A percentile compares a stretch with the other conserved stretches of the same genome.
phyloP scores from a whole-genome alignment of 2,797 vertebrate species.

The Gallinago stenura region DNA sequence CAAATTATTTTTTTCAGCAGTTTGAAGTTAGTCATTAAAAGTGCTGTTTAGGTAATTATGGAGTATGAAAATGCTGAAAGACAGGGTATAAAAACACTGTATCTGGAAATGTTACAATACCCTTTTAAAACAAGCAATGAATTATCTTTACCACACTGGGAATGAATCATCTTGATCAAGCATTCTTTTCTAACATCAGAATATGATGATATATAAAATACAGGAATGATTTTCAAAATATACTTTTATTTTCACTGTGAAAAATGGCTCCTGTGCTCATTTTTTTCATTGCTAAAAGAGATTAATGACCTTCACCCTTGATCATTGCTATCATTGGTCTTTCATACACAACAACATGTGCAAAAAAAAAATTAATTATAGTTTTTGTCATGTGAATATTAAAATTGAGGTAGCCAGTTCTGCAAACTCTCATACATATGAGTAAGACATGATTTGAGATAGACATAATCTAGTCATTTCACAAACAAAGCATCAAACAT shows the following conservation, averaged over 20 bases:
- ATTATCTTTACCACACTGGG: not conserved
- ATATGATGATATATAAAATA: not conserved
- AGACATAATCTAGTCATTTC: not conserved
- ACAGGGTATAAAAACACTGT: not conserved
- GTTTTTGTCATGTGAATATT: not conserved
- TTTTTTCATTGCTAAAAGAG: not conserved
- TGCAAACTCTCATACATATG: not conserved
- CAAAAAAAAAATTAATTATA: not conserved
- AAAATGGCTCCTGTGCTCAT: not conserved
- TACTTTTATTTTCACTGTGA: not conserved
- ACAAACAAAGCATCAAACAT: not conserved
- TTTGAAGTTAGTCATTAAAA: not conserved
- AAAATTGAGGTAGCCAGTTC: not conserved
- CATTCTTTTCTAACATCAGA: not conserved
- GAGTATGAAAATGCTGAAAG: not conserved
- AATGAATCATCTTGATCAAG: slow-evolving; percentile 6
- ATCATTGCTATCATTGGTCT: not conserved
- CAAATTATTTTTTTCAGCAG: not conserved
- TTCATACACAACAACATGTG: not conserved
- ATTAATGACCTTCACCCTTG: not conserved
- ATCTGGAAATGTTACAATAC: not conserved
- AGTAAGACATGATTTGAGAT: not conserved
- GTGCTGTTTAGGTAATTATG: not conserved
- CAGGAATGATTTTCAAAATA: not conserved
- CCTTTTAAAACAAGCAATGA: not conserved